A percentile compares a stretch with the other conserved stretches of the same genome.
Evolutionary conservation across 2,797 vertebrate genomes (phyloP).

Genomic region (Podargus strigoides): DNA sequence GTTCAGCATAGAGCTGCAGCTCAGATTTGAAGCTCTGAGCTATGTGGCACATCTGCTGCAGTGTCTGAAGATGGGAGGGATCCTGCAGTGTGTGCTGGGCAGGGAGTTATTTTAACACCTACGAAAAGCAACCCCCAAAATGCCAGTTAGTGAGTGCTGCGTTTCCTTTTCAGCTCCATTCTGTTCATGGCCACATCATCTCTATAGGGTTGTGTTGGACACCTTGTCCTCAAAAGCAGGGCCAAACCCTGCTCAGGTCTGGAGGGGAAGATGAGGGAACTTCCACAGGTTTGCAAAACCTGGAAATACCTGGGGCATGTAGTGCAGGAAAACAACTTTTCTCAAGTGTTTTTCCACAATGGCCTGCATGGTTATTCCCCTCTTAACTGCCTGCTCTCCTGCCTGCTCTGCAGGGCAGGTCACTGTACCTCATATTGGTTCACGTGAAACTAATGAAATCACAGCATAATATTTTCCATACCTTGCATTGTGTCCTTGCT

Average conservation of each 20-base stretch:
- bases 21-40: background rate
- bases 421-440: background rate
- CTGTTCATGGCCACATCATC: background rate
- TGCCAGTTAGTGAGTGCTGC: too few relatives aligned
- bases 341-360: background rate
- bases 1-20: background rate
- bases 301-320: fast-evolving
- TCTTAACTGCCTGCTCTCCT: background rate
- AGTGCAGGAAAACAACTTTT: background rate
- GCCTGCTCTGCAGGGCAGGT: background rate
- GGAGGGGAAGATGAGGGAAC: background rate
- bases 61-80: background rate
- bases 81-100: background rate
- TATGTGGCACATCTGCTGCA: background rate
- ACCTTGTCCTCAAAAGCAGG: background rate
- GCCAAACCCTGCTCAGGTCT: background rate
- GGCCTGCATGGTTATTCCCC: background rate
- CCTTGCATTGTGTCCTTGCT: constrained; percentile 3
- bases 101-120: background rate
- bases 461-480: constrained; percentile 39
- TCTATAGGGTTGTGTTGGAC: background rate
- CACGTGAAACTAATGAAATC: constrained; percentile 6
- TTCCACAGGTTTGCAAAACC: background rate
- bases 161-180: background rate
- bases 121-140: background rate